phyloP scores from a whole-genome alignment of 1,140 invertebrate genomes.

The Macrobrachium nipponense region DNA sequence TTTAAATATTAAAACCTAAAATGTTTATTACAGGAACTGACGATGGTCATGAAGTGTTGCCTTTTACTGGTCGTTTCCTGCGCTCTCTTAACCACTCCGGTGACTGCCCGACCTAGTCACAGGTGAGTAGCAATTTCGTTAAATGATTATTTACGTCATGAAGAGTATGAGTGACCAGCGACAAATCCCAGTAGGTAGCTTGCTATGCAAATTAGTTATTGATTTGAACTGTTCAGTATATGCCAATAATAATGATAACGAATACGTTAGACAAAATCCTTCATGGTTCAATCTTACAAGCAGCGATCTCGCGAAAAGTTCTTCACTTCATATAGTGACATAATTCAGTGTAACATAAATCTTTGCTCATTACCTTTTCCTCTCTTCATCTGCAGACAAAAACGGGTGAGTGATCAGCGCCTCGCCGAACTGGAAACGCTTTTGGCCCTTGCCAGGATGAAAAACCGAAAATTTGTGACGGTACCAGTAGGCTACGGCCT shows the following conservation, averaged over 20 bases:
- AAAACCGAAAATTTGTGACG: conserved; percentile 70
- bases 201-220: too few species aligned
- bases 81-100: conserved; percentile 26
- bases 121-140: background rate
- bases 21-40: background rate
- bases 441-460: conserved; percentile 72
- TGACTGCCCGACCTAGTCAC: conserved; percentile 30
- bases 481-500: conserved; percentile 73
- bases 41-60: conserved; percentile 17
- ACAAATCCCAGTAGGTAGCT: background rate
- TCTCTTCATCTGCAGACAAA: conserved; percentile 68
- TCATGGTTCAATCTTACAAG: too few species aligned
- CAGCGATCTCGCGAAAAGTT: background rate
- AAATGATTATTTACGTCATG: too few species aligned
- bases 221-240: too few species aligned
- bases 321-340: background rate
- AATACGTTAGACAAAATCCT: too few species aligned
- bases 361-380: background rate
- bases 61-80: conserved; percentile 44
- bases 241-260: too few species aligned
- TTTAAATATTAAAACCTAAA: too few species aligned
- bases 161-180: background rate
- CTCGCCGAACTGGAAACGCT: conserved; percentile 76
- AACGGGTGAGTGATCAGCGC: conserved; percentile 77
- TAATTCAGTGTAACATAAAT: too few species aligned